Base-by-base conservation (phyloP, 1,140 invertebrate species). In the Bombus huntii region DNA sequence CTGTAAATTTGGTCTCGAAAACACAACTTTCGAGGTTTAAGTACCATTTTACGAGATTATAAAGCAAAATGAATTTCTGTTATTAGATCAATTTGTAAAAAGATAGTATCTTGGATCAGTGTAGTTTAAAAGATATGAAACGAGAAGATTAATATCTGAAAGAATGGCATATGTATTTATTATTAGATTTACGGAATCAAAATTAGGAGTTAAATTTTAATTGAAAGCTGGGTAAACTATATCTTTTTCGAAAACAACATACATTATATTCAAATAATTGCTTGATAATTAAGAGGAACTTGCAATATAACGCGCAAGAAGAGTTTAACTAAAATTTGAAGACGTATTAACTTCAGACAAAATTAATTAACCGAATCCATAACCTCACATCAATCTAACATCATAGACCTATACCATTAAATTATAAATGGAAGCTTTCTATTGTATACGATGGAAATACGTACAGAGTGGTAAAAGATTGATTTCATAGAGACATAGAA, bases 201-300 rank as follows among this genome's bases (percentile, higher is more conserved):
- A 84, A 79, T 71, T 66, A 39, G n/a, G 8, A 86, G 15, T 39
- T 31, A 13, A 42, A 62, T 22, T 39, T 88, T 77, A 28, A 59
- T 3, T 34, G 39, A 66, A 53, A 47, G 5, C 25, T 8, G 71
- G 75, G 5, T 28, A 13, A 31, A 72, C n/a, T 72, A 53, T 72
- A 53, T 10, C 25, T 37, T 37, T 37, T 53, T 70, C 15, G 25
- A 80, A 25, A 53, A 39, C 53, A 31, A 3, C 57, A 57, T 76
- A 39, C 57, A 76, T 80, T 84, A 53, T 71, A 77, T 42, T 74
- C 34, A 44, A 86, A 74, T 88, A 34, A 62, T 87, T 87, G 73
- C 31, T 57, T 89, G 82, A 89, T 72, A 78, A 89, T 85, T 89
- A 86, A 53, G 31, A 53, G 10, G 65, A 88, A 82, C 79, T 78